phyloP scores from a whole-genome alignment of 2,797 vertebrate genomes.

The Phyllotis vaccarum region DNA sequence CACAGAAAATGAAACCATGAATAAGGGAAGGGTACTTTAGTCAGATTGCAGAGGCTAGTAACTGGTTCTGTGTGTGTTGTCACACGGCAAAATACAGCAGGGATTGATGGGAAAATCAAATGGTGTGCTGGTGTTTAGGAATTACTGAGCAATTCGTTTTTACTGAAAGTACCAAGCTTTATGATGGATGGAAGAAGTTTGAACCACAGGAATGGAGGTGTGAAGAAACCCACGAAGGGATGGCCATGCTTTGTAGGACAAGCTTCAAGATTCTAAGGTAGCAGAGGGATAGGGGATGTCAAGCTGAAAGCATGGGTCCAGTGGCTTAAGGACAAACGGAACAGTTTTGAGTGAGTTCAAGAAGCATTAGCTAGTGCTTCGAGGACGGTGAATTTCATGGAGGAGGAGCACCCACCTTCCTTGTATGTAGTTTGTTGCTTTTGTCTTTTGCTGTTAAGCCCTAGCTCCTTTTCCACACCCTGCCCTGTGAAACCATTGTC shows the following conservation, averaged over 20 bases:
- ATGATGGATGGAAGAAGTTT: not conserved
- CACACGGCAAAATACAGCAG: not conserved
- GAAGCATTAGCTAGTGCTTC: not conserved
- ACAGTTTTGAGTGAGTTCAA: not conserved
- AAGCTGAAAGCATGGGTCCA: not conserved
- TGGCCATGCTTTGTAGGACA: not conserved
- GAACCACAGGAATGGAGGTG: not conserved
- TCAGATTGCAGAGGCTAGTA: not conserved
- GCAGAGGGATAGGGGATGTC: not conserved
- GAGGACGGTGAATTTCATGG: slow-evolving; percentile 1
- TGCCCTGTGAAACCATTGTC: not conserved
- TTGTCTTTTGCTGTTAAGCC: not conserved
- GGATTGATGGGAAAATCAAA: not conserved
- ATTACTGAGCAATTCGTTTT: not conserved
- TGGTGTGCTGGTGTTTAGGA: not conserved
- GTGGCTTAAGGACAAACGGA: slow-evolving; percentile 10
- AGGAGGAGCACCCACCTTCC: not conserved
- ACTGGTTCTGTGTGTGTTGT: not conserved
- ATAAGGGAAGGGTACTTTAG: too few relatives aligned
- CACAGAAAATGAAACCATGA: not conserved
- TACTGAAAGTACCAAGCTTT: not conserved
- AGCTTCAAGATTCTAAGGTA: not conserved
- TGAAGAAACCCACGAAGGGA: not conserved
- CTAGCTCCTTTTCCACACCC: rapidly evolving
- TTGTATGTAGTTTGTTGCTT: not conserved